Base-by-base conservation (phyloP, 2,113 vertebrate genomes). In the Pipra filicauda region DNA sequence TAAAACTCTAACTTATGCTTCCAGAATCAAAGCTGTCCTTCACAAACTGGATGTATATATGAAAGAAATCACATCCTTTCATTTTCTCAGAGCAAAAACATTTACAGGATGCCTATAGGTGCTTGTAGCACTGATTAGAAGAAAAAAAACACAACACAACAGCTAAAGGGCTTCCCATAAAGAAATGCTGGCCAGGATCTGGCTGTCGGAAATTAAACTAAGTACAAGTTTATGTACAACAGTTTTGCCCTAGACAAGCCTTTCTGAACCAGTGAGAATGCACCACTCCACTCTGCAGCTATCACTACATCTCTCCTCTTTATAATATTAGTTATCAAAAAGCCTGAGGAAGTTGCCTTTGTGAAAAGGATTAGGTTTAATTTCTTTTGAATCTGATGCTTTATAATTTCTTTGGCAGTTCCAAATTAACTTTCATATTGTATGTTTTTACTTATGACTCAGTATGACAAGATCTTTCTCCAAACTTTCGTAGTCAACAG, bases 211-310 rank as follows among this genome's bases (percentile, higher is more conserved):
- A 84, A 61, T 43, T 28, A 69, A 73, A 76, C 44, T 61, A 12
- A 44, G 15, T 7, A 3, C 7, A 37, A 49, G 31, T 3, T 55
- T 4, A 14, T 3, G 6, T 39, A 30, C 14, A 30, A 23, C 0
- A 5, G 11, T 66, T 71, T 86, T 77, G 16, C 54, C 39, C 46
- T 44, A 15, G 11, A 49, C 24, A 71, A 49, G 52, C 4, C 4
- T 72, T 77, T 90, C 46, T 49, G 41, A 77, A 66, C 5, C 6
- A 0, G 8, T 86, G 7, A 71, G 22, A 59, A 71, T 17, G 16
- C 4, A n/a, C 8, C 5, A 71, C 19, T 70, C 15, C 9, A 6
- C 59, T 81, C 31, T 15, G 39, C 15, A 59, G 6, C 23, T 51
- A 20, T n/a, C 19, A 55, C 17, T 71, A 48, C 1, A 6, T 30